Base-by-base conservation (phyloP, 2,113 vertebrate species). In the Eidolon helvum region DNA sequence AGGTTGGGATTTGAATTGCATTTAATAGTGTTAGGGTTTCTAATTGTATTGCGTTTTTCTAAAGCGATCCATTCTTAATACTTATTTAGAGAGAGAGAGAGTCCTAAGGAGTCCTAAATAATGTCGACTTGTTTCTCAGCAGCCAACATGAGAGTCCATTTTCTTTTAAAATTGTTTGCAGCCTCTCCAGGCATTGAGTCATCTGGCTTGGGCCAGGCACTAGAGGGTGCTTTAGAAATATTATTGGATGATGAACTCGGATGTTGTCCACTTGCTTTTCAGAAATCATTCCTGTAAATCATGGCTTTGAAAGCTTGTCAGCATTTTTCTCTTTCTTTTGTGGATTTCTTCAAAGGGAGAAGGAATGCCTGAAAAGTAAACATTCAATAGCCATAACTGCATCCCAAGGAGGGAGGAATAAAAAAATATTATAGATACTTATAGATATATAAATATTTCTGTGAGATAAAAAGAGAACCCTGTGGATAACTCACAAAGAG, bases 291-390 rank as follows among this genome's bases (percentile, higher is more conserved):
- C 69, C 93, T 97, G 69, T 93, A 97, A 98, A 93, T 93, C 93
- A 93, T 14, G 45, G 35, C 93, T 96, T 79, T 91, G 96, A 95
- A 96, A 93, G 89, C 89, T 72, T 66, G 89, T 94, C 93, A 91
- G 89, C 30, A 16, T 87, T 95, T 91, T 95, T 63, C 89, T 95
- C 50, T 96, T 94, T 92, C 95, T 97, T 95, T 61, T 95, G 94
- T 77, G 83, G 78, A 80, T 97, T 92, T 97, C 97, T 98, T 98
- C 98, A 98, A 98, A 98, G 97, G 65, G 59, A 97, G 45, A 95
- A 97, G 78, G 93, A 93, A 97, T 97, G 94, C 38, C 83, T 93
- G 30, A 80, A 93, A 95, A 94, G 95, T 96, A 98, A 97, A 97
- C 88, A 97, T 95, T 95, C 77, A 88, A 66, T 63, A 82, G 68